phyloP scores from a whole-genome alignment of 2,113 vertebrate genomes.

The Macroglossus sobrinus region DNA sequence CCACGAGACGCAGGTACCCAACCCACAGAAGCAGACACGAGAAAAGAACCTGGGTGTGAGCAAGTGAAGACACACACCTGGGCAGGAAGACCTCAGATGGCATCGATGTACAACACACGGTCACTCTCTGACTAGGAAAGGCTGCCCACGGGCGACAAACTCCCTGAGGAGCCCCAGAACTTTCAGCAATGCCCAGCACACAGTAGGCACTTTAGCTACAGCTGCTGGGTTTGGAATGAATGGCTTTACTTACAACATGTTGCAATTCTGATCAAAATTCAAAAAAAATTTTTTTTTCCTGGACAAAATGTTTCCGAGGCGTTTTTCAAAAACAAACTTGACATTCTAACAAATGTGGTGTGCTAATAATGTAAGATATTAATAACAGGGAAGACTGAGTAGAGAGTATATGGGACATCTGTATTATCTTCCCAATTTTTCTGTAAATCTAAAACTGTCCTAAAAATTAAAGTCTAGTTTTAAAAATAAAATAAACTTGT shows the following conservation, averaged over 20 bases:
- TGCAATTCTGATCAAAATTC: background rate
- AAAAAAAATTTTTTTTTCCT: background rate
- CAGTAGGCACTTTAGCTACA: rapidly evolving
- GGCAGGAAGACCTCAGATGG: background rate
- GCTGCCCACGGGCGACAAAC: rapidly evolving
- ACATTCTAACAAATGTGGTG: background rate
- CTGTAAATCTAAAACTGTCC: background rate
- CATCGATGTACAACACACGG: background rate
- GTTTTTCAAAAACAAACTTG: background rate
- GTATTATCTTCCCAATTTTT: background rate
- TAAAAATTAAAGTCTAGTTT: background rate
- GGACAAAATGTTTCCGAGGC: background rate
- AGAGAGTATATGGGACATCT: background rate
- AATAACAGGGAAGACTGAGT: background rate
- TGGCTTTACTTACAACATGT: background rate
- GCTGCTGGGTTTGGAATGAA: rapidly evolving
- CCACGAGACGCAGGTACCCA: background rate
- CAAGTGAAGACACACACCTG: background rate
- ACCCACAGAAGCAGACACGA: background rate
- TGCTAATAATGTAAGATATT: background rate
- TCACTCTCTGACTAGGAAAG: background rate
- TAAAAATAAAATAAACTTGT: background rate
- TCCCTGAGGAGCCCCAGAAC: background rate
- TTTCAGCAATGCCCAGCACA: background rate
- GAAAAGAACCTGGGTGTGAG: background rate